Evolutionary conservation across 2,113 vertebrate genomes (phyloP), one percentile per base, ranked within the genome.

Genomic region (Gopherus flavomarginatus): DNA sequence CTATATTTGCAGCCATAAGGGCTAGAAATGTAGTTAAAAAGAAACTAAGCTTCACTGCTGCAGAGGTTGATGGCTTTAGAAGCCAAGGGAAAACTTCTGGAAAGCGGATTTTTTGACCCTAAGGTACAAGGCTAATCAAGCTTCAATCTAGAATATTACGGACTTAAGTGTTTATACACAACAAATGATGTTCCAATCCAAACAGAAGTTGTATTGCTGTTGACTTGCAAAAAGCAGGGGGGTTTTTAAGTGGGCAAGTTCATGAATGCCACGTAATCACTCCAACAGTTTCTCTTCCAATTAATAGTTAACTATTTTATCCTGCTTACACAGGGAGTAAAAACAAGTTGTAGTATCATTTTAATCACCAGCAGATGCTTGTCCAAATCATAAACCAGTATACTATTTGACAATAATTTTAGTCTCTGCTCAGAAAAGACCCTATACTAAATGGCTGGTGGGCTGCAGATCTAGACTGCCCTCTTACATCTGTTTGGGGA

Each of bases 291-390:
- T 93, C 27, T 65, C 35, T 96, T 95, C 44, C 5, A 19, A 38
- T 75, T 86, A 92, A 84, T 78, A 24, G 21, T 93, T 82, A 92
- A 94, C 88, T 95, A 86, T 62, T 81, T 92, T 77, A 86, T 52
- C 57, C 21, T 50, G 21, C 38, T 80, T 35, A 65, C 47, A 21
- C 7, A 85, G 79, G 72, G 95, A 91, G 83, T 22, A 92, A 95
- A 92, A 94, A 0, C 27, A 90, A 47, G 26, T 80, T 88, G 53
- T 93, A 79, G 89, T 92, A 83, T 92, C 86, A 83, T 6, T 47
- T 75, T 87, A 83, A 47, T 24, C 65, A 27, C 65, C n/a, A 90
- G 81, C 22, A 85, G 95, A 92, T 19, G 13, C 50, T 59, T 5
- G 56, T 88, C 62, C 52, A 95, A 16, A 13, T 49, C 24, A 44